A percentile compares a stretch with the other conserved stretches of the same genome.
phyloP scores from a whole-genome alignment of 2,797 vertebrate species.

The Scleropages formosus region DNA sequence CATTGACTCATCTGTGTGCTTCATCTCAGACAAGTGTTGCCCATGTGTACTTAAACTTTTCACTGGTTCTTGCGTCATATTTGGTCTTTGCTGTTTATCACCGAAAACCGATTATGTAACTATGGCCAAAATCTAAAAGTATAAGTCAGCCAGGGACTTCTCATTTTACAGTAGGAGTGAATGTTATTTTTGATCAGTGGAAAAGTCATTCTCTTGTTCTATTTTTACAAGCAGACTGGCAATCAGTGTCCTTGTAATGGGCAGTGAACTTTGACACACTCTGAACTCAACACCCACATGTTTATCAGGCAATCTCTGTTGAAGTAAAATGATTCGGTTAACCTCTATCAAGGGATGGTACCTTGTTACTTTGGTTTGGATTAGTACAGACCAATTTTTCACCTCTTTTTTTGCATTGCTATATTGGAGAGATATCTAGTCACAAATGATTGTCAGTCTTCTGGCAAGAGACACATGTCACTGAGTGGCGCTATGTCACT shows the following conservation, averaged over 20 bases:
- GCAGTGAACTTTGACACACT: not conserved
- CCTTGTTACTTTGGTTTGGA: not conserved
- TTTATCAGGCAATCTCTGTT: not conserved
- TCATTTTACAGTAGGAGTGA: constrained; percentile 5
- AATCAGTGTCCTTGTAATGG: not conserved
- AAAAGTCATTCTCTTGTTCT: not conserved
- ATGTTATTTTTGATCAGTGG: constrained; percentile 13
- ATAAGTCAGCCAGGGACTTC: not conserved
- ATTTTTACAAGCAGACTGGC: not conserved
- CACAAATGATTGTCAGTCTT: not conserved
- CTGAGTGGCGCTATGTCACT: not conserved
- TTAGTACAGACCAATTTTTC: not conserved
- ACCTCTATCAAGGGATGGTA: not conserved
- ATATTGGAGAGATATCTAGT: constrained; percentile 19
- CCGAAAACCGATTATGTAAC: constrained; percentile 13
- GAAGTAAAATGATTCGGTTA: not conserved
- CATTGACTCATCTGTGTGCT: too few relatives aligned
- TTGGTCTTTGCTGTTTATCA: not conserved
- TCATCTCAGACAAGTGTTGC: not conserved
- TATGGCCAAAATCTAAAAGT: not conserved
- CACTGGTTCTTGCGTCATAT: not conserved
- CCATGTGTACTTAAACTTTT: not conserved
- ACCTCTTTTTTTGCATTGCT: constrained; percentile 3
- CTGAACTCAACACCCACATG: not conserved
- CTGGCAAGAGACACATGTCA: not conserved